These are phyloP conservation scores for Paramuricea clavata DNA, from an alignment of 92 coral and sea anemone species.

Conservation along the genomic window DNA sequence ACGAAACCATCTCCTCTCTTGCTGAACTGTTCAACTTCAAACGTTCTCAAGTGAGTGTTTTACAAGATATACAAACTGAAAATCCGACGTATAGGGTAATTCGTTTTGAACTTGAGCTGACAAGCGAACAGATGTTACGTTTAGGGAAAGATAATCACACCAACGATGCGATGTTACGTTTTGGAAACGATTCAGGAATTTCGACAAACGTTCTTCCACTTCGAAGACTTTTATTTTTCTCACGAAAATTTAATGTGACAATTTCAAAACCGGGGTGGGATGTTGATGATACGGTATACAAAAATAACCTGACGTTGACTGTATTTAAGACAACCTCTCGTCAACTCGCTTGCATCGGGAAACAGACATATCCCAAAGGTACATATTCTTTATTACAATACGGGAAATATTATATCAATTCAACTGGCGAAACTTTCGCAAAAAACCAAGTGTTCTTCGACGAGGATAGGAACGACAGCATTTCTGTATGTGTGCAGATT, in stretches of 20 bases:
- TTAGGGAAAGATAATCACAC: not conserved
- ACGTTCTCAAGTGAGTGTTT: not conserved
- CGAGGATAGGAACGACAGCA: not conserved
- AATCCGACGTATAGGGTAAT: not conserved
- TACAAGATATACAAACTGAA: not conserved
- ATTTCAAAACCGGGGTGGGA: too few relatives aligned
- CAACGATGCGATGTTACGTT: not conserved
- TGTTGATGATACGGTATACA: too few relatives aligned
- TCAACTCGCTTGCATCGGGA: not conserved
- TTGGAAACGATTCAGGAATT: not conserved
- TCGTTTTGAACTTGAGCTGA: not conserved
- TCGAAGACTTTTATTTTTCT: not conserved
- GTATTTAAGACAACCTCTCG: conserved; percentile 7
- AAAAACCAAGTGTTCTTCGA: conserved; percentile 3
- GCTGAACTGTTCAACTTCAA: not conserved
- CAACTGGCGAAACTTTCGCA: not conserved
- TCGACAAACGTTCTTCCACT: not conserved
- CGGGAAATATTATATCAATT: conserved; percentile 10
- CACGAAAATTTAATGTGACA: not conserved
- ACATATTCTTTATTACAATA: not conserved
- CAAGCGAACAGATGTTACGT: not conserved
- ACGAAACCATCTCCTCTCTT: not conserved
- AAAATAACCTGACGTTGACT: not conserved
- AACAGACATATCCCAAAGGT: not conserved
- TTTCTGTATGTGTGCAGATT: conserved; percentile 1